Percentiles rank a stretch among this genome's conserved stretches.
These are phyloP conservation scores for Hippocampus guttulatus DNA, from an alignment of 2,113 vertebrate genomes.

Conservation along the genomic window DNA sequence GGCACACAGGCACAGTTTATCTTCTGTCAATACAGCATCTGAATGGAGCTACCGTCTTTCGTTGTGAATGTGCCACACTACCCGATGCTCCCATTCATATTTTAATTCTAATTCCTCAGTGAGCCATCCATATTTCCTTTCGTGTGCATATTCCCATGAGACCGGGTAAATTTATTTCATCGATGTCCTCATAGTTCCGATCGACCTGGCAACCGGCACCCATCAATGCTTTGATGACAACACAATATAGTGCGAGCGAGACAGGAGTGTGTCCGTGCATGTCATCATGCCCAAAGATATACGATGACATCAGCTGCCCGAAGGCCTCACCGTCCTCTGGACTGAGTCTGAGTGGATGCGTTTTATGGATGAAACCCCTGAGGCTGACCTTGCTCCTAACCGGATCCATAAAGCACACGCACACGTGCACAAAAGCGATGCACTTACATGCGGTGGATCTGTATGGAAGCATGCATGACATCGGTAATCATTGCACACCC, in stretches of 20 bases:
- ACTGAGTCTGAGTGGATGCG: not conserved
- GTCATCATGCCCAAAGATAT: conserved; percentile 11
- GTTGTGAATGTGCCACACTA: too few species aligned
- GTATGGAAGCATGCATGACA: not conserved
- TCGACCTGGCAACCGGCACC: conserved; percentile 39
- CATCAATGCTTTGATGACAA: conserved; percentile 45
- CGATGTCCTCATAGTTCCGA: conserved; percentile 24
- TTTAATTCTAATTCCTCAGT: conserved; percentile 25
- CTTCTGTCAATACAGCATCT: too few species aligned
- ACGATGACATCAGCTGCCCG: conserved; percentile 22
- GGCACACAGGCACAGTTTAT: too few species aligned
- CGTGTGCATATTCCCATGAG: not conserved
- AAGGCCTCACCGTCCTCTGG: conserved; percentile 27
- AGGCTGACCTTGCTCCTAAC: conserved; percentile 14
- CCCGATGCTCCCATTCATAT: conserved; percentile 34
- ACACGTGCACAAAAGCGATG: conserved; percentile 13
- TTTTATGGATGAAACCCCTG: conserved; percentile 11
- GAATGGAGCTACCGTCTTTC: too few species aligned
- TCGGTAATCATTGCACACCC: not conserved
- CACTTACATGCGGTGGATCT: conserved; percentile 2
- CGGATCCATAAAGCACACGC: conserved; percentile 18
- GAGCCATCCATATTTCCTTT: conserved; percentile 18
- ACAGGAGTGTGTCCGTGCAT: not conserved
- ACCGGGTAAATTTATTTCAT: not conserved
- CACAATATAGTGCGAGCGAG: conserved; percentile 24